Base-by-base conservation (phyloP, 1,140 invertebrate species). In the Gonatopus flavifemur region DNA sequence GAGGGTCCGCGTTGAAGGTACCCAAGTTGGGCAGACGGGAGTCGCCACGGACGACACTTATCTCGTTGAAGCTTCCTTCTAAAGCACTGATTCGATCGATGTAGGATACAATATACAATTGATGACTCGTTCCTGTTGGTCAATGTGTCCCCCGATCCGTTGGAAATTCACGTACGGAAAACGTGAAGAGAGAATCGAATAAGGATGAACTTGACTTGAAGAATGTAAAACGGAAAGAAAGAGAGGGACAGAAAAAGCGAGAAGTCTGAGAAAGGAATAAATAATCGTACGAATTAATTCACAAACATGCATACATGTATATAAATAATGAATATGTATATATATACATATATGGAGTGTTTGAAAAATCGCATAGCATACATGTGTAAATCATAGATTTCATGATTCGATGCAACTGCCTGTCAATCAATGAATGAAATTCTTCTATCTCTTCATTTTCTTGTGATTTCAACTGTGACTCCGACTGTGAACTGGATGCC, bases 41-140 rank as follows among this genome's bases (percentile, higher is more conserved):
- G 86, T 86, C 55, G 86, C 84, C 57, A 86, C 88, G 85, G 88
- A 89, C 67, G 88, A 85, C 66, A 89, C 88, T 63, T 90, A 89
- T 74, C 81, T 91, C 64, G 88, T 91, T 63, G 88, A 91, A 74
- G 88, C 88, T 62, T 89, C 88, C 40, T 90, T 90, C 81, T 88
- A 84, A 82, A 55, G n/a, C n/a, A n/a, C n/a, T n/a, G n/a, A n/a
- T n/a, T n/a, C n/a, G n/a, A n/a, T n/a, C n/a, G n/a, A n/a, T n/a
- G n/a, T n/a, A n/a, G n/a, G n/a, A n/a, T n/a, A n/a, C n/a, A n/a
- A n/a, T n/a, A n/a, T n/a, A n/a, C n/a, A n/a, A n/a, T n/a, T n/a
- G n/a, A n/a, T n/a, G n/a, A n/a, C n/a, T n/a, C n/a, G n/a, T n/a
- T n/a, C n/a, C n/a, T n/a, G n/a, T n/a, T n/a, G n/a, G n/a, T n/a